phyloP scores from a whole-genome alignment of 2,888 invertebrate species.

The Microplitis deprimator region DNA sequence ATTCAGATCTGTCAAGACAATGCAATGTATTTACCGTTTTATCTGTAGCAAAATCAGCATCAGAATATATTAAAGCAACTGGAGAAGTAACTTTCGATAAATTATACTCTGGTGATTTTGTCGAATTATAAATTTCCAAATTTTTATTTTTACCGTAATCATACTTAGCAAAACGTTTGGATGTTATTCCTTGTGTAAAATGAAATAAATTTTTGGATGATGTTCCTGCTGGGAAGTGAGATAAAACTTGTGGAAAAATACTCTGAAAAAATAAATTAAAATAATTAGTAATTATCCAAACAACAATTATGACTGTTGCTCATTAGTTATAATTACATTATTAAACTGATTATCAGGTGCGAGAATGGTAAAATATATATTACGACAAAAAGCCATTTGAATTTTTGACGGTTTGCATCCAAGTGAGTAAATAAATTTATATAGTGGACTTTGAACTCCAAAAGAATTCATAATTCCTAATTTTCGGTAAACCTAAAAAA shows the following conservation, averaged over 20 bases:
- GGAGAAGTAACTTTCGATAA: constrained; percentile 77
- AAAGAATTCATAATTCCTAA: not conserved
- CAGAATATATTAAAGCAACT: constrained; percentile 77
- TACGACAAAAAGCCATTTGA: not conserved
- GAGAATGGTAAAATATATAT: not conserved
- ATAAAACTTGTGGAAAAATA: constrained; percentile 78
- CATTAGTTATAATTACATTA: not conserved
- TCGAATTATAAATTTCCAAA: constrained; percentile 74
- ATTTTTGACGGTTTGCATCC: not conserved
- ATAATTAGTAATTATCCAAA: not conserved
- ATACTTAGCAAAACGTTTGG: constrained; percentile 77
- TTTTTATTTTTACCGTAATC: constrained; percentile 81
- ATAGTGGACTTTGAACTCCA: not conserved
- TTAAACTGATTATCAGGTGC: not conserved
- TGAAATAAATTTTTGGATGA: constrained; percentile 83
- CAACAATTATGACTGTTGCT: not conserved
- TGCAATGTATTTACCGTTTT: constrained; percentile 69
- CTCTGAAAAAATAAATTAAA: constrained; percentile 63
- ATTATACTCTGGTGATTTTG: constrained; percentile 77
- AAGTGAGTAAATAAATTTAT: not conserved
- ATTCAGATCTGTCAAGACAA: not conserved
- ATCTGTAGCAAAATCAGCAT: constrained; percentile 83
- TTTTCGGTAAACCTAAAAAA: no score
- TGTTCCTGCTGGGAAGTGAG: constrained; percentile 82
- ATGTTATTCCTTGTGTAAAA: constrained; percentile 77